Evolutionary conservation across 1,140 invertebrate genomes (phyloP).

Genomic region (Listronotus bonariensis): DNA sequence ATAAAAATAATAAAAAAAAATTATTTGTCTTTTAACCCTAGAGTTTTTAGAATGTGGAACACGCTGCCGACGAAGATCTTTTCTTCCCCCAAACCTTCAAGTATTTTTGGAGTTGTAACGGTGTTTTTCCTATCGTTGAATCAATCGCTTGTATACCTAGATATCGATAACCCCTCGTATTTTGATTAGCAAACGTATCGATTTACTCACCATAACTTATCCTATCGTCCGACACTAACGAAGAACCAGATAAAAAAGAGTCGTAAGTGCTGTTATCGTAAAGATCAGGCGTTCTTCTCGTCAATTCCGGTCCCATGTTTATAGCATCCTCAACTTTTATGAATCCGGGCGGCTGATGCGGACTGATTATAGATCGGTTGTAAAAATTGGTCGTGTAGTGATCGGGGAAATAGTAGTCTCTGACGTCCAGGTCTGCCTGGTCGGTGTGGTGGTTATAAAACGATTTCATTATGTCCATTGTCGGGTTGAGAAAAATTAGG

Average conservation of each 20-base stretch:
- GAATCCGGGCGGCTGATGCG: slow-evolving; percentile 19
- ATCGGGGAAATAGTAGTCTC: slow-evolving; percentile 6
- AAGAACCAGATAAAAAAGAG: slow-evolving; percentile 39
- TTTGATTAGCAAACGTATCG: neutral
- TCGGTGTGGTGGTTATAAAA: slow-evolving; percentile 23
- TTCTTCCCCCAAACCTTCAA: too few species aligned
- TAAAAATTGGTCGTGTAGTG: slow-evolving; percentile 15
- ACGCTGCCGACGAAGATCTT: too few species aligned
- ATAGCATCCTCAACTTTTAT: slow-evolving; percentile 29
- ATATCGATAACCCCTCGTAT: too few species aligned
- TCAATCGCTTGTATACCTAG: too few species aligned
- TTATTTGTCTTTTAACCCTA: too few species aligned
- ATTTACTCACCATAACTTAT: slow-evolving; percentile 8
- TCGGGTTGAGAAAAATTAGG: neutral
- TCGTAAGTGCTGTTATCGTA: slow-evolving; percentile 46
- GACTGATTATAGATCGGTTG: slow-evolving; percentile 5
- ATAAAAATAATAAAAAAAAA: too few species aligned
- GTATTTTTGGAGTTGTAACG: too few species aligned
- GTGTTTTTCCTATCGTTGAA: too few species aligned
- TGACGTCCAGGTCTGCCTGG: neutral
- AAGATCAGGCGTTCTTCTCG: slow-evolving; percentile 26
- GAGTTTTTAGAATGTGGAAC: too few species aligned
- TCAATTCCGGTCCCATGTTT: slow-evolving; percentile 12
- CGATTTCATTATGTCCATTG: slow-evolving; percentile 41
- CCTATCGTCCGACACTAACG: slow-evolving; percentile 36